Conservation (phyloP, 2,797 vertebrate genomes). For the Tragelaphus eurycerus region DNA sequence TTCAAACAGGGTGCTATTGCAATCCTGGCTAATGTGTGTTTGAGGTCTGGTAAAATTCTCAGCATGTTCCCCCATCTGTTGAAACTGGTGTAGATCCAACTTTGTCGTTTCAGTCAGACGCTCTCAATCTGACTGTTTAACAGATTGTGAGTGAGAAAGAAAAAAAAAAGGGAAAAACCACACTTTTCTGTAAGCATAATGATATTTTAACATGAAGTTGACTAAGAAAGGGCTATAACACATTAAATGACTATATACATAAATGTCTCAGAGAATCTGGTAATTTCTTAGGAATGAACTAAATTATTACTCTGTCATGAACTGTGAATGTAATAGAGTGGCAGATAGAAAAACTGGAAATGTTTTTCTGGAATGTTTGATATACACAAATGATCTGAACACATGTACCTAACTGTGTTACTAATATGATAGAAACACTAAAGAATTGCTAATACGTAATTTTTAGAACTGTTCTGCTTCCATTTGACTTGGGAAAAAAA, state of each 20-base stretch:
- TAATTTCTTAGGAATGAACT: not conserved
- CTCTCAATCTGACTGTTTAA: not conserved
- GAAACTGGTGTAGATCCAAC: not conserved
- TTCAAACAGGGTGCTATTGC: not conserved
- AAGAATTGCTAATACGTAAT: not conserved
- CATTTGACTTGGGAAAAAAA: not conserved
- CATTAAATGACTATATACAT: not conserved
- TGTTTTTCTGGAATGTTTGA: not conserved
- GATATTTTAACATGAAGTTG: not conserved
- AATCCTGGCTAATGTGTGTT: not conserved
- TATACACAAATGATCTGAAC: not conserved
- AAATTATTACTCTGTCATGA: not conserved
- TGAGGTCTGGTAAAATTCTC: not conserved
- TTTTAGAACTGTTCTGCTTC: slow-evolving; percentile 17
- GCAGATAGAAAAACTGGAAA: not conserved
- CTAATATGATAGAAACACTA: not conserved
- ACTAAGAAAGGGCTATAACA: not conserved
- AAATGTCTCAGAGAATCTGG: not conserved
- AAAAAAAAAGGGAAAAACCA: not conserved
- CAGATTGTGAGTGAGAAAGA: not conserved
- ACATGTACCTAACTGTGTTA: not conserved
- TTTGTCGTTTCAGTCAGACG: not conserved
- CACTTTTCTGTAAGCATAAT: not conserved
- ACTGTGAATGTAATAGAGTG: not conserved
- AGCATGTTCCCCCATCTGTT: not conserved